Conservation (phyloP, 2,113 vertebrate species). For the Chloropsis cyanopogon region DNA sequence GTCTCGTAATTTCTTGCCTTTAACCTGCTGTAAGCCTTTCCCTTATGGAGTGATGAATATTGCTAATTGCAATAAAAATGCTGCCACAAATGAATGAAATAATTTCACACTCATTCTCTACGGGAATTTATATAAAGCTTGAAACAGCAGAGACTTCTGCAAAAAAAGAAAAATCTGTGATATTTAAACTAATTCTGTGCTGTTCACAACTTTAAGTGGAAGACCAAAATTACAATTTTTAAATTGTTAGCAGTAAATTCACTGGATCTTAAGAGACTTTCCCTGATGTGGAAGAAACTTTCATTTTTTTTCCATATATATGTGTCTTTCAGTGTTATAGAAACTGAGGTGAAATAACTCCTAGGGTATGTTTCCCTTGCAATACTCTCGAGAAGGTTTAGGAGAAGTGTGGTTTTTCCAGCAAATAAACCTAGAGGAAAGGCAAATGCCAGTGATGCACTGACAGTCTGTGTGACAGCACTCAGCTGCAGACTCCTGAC, state of each 20-base stretch:
- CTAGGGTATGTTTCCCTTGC: not conserved
- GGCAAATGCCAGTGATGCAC: not conserved
- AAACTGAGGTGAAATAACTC: not conserved
- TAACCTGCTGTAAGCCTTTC: not conserved
- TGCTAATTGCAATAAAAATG: constrained; percentile 6
- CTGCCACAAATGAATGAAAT: not conserved
- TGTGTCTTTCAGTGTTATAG: not conserved
- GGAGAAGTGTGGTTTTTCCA: not conserved
- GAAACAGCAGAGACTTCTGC: not conserved
- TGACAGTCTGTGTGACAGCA: not conserved
- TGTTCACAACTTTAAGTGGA: not conserved
- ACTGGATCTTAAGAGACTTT: not conserved
- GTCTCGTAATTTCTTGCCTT: not conserved
- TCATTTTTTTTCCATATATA: not conserved
- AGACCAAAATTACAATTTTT: not conserved
- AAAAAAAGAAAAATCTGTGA: not conserved
- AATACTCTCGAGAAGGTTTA: not conserved
- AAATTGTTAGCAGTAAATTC: not conserved
- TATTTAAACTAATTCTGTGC: not conserved
- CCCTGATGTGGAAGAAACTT: not conserved
- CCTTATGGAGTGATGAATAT: not conserved
- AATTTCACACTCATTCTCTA: not conserved
- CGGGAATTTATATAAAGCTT: not conserved
- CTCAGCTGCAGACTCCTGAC: not conserved
- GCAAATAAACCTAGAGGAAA: not conserved